phyloP scores from a whole-genome alignment of 2,888 invertebrate genomes.

The Drosophila picticornis region DNA sequence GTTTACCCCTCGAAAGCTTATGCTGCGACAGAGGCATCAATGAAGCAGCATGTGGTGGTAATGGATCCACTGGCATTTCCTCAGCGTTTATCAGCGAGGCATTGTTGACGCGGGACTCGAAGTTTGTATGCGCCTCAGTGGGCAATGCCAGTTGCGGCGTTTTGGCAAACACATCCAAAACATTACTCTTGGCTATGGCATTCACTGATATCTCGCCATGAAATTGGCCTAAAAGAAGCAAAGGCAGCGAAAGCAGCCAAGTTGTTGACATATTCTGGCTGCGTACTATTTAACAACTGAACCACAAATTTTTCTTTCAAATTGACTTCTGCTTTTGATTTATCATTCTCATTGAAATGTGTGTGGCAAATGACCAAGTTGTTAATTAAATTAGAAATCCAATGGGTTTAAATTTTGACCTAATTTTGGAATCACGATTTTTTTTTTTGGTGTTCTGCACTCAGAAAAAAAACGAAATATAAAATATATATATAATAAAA shows the following conservation, averaged over 20 bases:
- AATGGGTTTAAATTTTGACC: conserved; percentile 41
- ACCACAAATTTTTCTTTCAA: conserved; percentile 34
- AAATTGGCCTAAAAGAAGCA: conserved; percentile 32
- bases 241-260: conserved; percentile 35
- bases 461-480: neutral
- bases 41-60: conserved; percentile 60
- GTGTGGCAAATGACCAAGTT: conserved; percentile 41
- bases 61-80: conserved; percentile 24
- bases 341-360: conserved; percentile 17
- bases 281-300: conserved; percentile 57
- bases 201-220: conserved; percentile 25
- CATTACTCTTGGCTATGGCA: conserved; percentile 39
- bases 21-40: conserved; percentile 60
- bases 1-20: conserved; percentile 82
- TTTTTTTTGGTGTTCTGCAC: conserved; percentile 2
- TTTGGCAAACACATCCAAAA: conserved; percentile 43
- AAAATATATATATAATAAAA: neutral
- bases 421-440: conserved; percentile 28
- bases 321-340: conserved; percentile 28
- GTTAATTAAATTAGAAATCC: conserved; percentile 73
- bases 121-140: conserved; percentile 27
- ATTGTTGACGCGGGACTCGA: conserved; percentile 53
- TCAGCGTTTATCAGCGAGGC: conserved; percentile 58
- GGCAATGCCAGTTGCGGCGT: conserved; percentile 31
- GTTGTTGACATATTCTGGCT: conserved; percentile 52